phyloP scores from a whole-genome alignment of 2,113 vertebrate species.

The Chaetodon trifascialis region DNA sequence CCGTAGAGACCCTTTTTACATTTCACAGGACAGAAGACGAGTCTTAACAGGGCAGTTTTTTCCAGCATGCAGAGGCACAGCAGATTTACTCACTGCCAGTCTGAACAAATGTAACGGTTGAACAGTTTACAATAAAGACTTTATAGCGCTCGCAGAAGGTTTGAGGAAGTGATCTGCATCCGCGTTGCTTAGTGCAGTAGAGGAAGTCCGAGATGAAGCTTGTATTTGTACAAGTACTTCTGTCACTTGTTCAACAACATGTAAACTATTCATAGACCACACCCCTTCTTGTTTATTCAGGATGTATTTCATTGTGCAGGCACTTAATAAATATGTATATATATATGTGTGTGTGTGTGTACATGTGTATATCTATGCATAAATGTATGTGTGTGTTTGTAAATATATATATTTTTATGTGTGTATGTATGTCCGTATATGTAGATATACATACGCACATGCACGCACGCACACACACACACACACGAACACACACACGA shows the following conservation, averaged over 20 bases:
- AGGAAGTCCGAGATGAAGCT: constrained; percentile 53
- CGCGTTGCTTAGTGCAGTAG: background rate
- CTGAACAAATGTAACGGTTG: background rate
- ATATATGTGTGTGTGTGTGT: no score
- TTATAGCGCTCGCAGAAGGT: background rate
- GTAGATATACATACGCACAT: no score
- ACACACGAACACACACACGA: no score
- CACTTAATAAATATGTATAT: no score
- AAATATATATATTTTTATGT: no score
- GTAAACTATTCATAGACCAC: constrained; percentile 29
- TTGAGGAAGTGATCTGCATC: constrained; percentile 57
- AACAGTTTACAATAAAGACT: background rate
- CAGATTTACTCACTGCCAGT: constrained; percentile 41
- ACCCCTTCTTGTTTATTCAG: constrained; percentile 16
- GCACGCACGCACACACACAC: no score
- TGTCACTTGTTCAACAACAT: constrained; percentile 15
- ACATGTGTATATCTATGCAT: no score
- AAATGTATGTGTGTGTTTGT: no score
- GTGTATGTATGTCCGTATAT: no score
- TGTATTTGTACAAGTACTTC: background rate
- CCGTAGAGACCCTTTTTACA: constrained; percentile 7
- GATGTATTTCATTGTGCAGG: background rate
- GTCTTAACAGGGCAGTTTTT: constrained; percentile 8
- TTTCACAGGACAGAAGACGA: constrained; percentile 22
- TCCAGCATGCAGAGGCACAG: background rate